Evolutionary conservation across 2,797 vertebrate genomes (phyloP).

Genomic region (Lagorchestes hirsutus): DNA sequence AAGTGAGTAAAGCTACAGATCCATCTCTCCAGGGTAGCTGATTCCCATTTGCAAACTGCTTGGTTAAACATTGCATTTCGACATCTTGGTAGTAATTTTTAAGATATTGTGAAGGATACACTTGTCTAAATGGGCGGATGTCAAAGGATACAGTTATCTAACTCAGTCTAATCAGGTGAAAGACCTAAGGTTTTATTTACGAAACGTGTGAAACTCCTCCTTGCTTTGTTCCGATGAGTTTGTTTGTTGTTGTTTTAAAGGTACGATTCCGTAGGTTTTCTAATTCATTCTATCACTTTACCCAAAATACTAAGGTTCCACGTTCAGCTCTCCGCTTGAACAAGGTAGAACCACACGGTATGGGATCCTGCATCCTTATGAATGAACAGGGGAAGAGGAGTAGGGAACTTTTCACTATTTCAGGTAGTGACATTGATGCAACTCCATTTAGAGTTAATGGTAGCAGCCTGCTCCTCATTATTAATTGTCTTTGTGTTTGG

Average conservation of each 20-base stretch:
- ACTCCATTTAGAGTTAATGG: conserved; percentile 87
- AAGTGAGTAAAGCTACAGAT: conserved; percentile 33
- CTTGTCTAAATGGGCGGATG: not conserved
- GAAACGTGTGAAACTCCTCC: not conserved
- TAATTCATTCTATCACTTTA: not conserved
- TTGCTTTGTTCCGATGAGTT: not conserved
- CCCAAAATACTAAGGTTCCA: not conserved
- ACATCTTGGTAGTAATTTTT: not conserved
- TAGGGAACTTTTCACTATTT: conserved; percentile 64
- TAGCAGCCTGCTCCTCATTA: conserved; percentile 86
- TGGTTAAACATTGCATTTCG: not conserved
- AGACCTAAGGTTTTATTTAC: not conserved
- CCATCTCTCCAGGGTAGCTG: conserved; percentile 27
- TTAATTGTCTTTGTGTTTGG: conserved; percentile 92
- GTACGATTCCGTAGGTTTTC: not conserved
- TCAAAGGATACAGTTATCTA: not conserved
- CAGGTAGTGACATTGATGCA: conserved; percentile 81
- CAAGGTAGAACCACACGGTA: conserved; percentile 46
- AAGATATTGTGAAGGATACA: not conserved
- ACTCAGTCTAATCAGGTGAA: not conserved
- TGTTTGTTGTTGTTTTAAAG: not conserved
- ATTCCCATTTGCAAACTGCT: conserved; percentile 44
- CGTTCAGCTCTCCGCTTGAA: not conserved
- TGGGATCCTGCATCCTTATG: conserved; percentile 8
- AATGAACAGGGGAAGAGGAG: conserved; percentile 50